Evolutionary conservation across 2,888 invertebrate genomes (phyloP), one percentile per base, ranked within the genome.

Genomic region (Ophonus ardosiacus): DNA sequence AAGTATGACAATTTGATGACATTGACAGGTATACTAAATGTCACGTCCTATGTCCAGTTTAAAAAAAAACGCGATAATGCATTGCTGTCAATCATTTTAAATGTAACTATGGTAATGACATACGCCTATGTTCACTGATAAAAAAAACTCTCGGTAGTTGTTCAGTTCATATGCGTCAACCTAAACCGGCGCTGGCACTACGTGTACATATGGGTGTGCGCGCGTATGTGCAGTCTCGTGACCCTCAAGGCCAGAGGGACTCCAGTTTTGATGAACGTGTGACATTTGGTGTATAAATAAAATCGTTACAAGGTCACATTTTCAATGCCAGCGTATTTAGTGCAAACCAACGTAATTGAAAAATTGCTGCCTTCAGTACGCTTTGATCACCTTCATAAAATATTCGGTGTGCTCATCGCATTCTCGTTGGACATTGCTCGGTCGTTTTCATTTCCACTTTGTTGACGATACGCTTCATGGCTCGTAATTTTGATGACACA

Each of bases 221-320:
- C 51, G 68, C 82, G 61, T 59, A 68, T 65, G 51, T 85, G 65
- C 51, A 51, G 65, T 85, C 80, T 85, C 85, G 85, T 85, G 85
- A 85, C 80, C 68, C 10, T 24, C 68, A 85, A 85, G 85, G 85
- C 85, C 80, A 71, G 31, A 68, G 85, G 80, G 80, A 85, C 85
- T 85, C 85, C 85, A 80, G 85, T 85, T 85, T 80, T 80, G 85
- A 85, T 85, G 84, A 84, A 84, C 78, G 85, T 85, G 80, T 80
- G 85, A 85, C 85, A 85, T 80, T 85, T 85, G 59, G 57, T 79
- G 21, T 85, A 85, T 80, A 85, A 85, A 85, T 85, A 80, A 85
- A 85, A 85, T 85, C 43, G 80, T 65, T 80, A 85, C 85, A 85
- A 85, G 85, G 85, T 80, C 59, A 71, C 4, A 10, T 56, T 85